Evolutionary conservation across 1,140 invertebrate genomes (phyloP).

Genomic region (Macrocentrus cingulum): DNA sequence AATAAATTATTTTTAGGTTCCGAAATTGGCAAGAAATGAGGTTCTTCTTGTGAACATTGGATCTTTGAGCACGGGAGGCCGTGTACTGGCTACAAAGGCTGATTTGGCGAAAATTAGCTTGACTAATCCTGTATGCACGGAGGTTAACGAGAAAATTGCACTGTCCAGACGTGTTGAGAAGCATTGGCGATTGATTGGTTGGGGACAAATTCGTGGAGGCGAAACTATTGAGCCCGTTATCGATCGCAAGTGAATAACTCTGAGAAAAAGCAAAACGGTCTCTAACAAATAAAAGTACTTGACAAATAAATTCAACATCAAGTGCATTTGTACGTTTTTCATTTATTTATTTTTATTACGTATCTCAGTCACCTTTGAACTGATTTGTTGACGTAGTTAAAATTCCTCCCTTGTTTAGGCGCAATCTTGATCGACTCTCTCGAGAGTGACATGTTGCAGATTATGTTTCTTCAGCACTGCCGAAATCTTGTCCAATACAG

Average conservation of each 20-base stretch:
- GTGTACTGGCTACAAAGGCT: slow-evolving; percentile 93
- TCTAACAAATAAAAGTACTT: no score
- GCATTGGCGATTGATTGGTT: slow-evolving; percentile 98
- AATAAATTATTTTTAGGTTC: slow-evolving; percentile 61
- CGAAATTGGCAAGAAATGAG: slow-evolving; percentile 55
- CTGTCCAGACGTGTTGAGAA: slow-evolving; percentile 97
- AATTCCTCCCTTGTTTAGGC: no score
- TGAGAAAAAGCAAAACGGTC: no score
- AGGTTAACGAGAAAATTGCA: slow-evolving; percentile 98
- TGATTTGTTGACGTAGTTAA: no score
- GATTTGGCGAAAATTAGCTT: slow-evolving; percentile 98
- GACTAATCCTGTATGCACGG: slow-evolving; percentile 97
- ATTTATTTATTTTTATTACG: no score
- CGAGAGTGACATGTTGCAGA: no score
- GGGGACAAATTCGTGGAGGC: slow-evolving; percentile 93
- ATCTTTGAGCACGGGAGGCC: slow-evolving; percentile 95
- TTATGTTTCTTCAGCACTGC: no score
- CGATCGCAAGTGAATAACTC: slow-evolving; percentile 46
- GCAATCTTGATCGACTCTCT: no score
- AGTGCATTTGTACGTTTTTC: no score
- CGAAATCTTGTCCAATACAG: no score
- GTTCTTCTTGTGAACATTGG: slow-evolving; percentile 98
- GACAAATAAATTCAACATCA: no score
- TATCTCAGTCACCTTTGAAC: no score
- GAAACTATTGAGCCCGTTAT: slow-evolving; percentile 78